phyloP scores from a whole-genome alignment of 2,797 vertebrate species.

The Halcyon leucocephala region DNA sequence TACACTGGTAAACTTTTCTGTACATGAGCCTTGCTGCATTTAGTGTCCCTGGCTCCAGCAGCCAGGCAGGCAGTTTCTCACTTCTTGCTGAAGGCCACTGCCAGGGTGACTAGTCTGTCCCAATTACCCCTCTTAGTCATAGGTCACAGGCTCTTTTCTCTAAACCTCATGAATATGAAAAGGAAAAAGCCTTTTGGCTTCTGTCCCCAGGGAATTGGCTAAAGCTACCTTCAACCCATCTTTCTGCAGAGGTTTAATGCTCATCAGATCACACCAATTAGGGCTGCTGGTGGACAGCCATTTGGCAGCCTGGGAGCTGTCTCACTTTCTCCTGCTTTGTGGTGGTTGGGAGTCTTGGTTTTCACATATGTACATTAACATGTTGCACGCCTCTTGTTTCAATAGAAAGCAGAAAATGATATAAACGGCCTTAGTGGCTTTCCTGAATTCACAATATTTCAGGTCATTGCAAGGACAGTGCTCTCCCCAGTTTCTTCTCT shows the following conservation, averaged over 20 bases:
- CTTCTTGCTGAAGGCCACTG: neutral
- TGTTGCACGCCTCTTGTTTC: neutral
- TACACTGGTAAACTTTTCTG: neutral
- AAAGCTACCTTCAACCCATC: neutral
- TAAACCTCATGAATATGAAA: neutral
- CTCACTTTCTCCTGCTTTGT: neutral
- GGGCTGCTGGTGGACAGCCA: neutral
- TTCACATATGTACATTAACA: neutral
- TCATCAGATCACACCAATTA: neutral
- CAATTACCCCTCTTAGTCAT: conserved; percentile 30
- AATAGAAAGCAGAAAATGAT: neutral
- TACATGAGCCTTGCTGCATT: neutral
- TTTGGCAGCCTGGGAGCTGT: neutral
- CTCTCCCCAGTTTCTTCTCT: neutral
- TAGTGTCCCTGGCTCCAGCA: neutral
- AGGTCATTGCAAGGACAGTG: neutral
- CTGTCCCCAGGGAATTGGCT: neutral
- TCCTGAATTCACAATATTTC: neutral
- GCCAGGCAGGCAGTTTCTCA: neutral
- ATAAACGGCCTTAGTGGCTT: neutral
- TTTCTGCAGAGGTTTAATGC: neutral
- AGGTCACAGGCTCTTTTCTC: conserved; percentile 50
- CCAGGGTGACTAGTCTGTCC: neutral
- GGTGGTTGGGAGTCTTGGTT: neutral
- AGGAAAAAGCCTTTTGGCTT: conserved; percentile 26